Base-by-base conservation (phyloP, 2,797 vertebrate species). In the Menidia menidia region DNA sequence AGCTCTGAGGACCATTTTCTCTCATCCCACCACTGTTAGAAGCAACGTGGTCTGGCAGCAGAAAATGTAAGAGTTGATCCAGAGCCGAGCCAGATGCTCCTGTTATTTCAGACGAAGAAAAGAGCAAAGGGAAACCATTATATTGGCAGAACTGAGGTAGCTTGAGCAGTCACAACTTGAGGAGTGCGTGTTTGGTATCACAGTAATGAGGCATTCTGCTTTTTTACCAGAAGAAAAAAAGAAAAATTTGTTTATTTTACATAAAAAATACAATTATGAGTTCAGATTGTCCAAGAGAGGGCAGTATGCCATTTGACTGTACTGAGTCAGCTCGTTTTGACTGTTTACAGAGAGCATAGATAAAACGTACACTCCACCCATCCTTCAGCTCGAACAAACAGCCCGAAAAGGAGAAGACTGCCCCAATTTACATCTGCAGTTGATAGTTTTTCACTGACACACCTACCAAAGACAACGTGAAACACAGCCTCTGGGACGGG, bases 231-330 rank as follows among this genome's bases (percentile, higher is more conserved):
- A 47, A 77, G 15, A 45, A 76, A 30, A 56, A 41, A 16, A 73
- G 62, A 11, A 65, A 60, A 53, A 1, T 25, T 25, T 1, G 25
- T 2, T 25, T 25, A 25, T 25, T 33, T 25, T 61, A 82, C 77
- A 55, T 16, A 44, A 6, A 43, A 48, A 57, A 65, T 42, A 4
- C 16, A 50, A 60, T 78, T 76, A 73, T 68, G 62, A 65, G 70
- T 71, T 41, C 45, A 41, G 11, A 73, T 43, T 62, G 78, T 75
- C 91, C 91, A 89, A 88, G 50, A 91, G 91, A 84, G 85, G 91
- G 90, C 90, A 89, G 88, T 84, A 44, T 80, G 69, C 39, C 73
- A 79, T 87, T 11, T 65, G 35, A 64, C 25, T 50, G 70, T 60
- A 58, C 7, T 44, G 41, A 73, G 71, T 68, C 15, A 8, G 51